Evolutionary conservation across 2,113 vertebrate species (phyloP).

Genomic region (Tragelaphus scriptus): DNA sequence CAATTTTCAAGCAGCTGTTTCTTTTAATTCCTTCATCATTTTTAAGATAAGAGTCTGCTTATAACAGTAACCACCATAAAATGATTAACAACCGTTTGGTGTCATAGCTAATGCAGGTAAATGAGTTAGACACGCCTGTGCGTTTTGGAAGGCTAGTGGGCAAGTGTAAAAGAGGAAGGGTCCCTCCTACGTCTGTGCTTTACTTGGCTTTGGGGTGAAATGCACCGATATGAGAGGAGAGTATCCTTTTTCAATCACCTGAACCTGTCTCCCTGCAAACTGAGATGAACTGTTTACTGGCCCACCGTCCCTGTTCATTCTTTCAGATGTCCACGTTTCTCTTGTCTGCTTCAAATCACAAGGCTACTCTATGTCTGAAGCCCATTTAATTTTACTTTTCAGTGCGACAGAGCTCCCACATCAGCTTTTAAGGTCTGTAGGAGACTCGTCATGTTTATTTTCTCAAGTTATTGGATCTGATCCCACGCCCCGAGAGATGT

Average conservation of each 20-base stretch:
- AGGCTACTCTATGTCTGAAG: background rate
- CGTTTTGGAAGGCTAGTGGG: background rate
- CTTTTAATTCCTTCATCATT: background rate
- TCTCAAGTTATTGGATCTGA: background rate
- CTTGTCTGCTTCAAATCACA: background rate
- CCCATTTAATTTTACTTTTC: background rate
- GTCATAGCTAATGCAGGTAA: rapidly evolving
- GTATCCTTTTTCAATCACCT: rapidly evolving
- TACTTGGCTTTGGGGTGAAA: background rate
- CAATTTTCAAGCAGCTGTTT: background rate
- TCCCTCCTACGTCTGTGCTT: rapidly evolving
- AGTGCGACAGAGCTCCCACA: background rate
- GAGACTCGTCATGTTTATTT: background rate
- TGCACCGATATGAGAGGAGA: rapidly evolving
- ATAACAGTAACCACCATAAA: background rate
- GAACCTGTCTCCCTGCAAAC: background rate
- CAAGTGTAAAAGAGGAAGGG: rapidly evolving
- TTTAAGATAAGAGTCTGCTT: background rate
- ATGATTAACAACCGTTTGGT: background rate
- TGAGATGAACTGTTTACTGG: background rate
- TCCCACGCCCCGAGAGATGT: background rate
- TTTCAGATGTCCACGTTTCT: background rate
- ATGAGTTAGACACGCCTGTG: rapidly evolving
- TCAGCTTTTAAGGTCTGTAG: background rate
- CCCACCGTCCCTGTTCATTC: rapidly evolving